A percentile compares a stretch with the other conserved stretches of the same genome.
phyloP scores from a whole-genome alignment of 2,113 vertebrate genomes.

The Hoplias malabaricus region DNA sequence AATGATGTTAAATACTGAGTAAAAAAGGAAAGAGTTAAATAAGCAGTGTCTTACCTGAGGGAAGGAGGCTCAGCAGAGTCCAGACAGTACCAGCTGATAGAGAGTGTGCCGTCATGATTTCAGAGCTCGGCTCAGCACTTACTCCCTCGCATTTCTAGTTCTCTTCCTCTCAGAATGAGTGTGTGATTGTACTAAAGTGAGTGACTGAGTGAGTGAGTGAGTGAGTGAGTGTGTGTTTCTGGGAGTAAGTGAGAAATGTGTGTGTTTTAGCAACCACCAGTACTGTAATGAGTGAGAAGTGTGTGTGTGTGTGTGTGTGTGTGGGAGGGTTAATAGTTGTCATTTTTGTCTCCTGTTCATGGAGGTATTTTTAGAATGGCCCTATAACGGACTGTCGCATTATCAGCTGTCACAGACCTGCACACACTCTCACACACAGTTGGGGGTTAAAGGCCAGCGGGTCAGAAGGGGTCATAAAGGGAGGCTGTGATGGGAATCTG shows the following conservation, averaged over 20 bases:
- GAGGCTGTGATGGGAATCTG: not conserved
- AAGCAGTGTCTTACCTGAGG: slow-evolving; percentile 57
- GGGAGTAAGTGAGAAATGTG: not conserved
- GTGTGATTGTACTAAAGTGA: not conserved
- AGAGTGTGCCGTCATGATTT: slow-evolving; percentile 1
- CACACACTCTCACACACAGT: slow-evolving; percentile 10
- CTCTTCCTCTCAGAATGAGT: not conserved
- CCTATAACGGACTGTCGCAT: slow-evolving; percentile 45
- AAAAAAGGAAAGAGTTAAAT: not conserved
- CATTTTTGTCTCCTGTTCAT: slow-evolving; percentile 43
- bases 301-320: slow-evolving; percentile 33
- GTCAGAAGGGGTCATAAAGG: not conserved
- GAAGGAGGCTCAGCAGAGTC: slow-evolving; percentile 49
- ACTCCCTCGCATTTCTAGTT: slow-evolving; percentile 36
- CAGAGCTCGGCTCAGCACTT: not conserved
- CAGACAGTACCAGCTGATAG: slow-evolving; percentile 44
- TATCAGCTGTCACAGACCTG: slow-evolving; percentile 64
- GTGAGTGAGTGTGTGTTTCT: slow-evolving; percentile 11
- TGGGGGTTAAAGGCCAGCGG: slow-evolving; percentile 1
- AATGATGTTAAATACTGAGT: not conserved
- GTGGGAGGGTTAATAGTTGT: slow-evolving; percentile 54
- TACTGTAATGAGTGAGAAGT: not conserved
- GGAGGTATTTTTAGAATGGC: slow-evolving; percentile 64
- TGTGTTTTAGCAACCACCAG: not conserved
- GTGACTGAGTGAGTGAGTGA: not conserved